Evolutionary conservation across 2,797 vertebrate species (phyloP).

Genomic region (Trematocara caparti): DNA sequence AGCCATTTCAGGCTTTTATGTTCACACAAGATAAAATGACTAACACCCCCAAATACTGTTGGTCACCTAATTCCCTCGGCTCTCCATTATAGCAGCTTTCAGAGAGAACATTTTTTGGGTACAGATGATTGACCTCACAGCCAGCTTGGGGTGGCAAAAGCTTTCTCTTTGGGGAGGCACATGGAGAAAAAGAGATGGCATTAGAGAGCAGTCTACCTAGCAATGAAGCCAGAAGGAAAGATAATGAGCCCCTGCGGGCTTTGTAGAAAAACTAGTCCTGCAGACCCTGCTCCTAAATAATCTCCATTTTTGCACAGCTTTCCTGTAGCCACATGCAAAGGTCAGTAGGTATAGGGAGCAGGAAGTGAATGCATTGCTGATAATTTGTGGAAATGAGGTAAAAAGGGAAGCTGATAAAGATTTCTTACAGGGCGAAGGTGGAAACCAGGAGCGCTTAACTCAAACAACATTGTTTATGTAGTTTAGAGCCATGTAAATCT

Average conservation of each 20-base stretch:
- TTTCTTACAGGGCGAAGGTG: background rate
- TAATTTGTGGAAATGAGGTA: slow-evolving; percentile 31
- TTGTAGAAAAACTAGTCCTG: background rate
- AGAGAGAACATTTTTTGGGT: background rate
- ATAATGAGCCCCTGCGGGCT: background rate
- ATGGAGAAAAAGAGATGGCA: background rate
- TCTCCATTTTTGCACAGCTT: slow-evolving; percentile 10
- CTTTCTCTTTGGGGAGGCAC: background rate
- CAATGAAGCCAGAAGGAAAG: background rate
- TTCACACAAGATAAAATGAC: slow-evolving; percentile 1
- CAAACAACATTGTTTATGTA: background rate
- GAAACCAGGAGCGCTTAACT: background rate
- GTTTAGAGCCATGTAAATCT: background rate
- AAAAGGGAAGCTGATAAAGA: slow-evolving; percentile 10
- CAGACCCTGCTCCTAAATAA: background rate
- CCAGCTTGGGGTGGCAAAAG: background rate
- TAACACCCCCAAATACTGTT: background rate
- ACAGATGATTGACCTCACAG: background rate
- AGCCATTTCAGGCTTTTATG: background rate
- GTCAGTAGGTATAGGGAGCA: slow-evolving; percentile 1
- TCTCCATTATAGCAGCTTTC: background rate
- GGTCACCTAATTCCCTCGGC: background rate
- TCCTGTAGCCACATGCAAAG: slow-evolving; percentile 14
- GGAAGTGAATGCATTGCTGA: slow-evolving; percentile 41
- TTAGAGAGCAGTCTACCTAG: background rate